These are phyloP conservation scores for Halcyon smyrnensis DNA, from an alignment of 2,797 vertebrate species.

Conservation along the genomic window DNA sequence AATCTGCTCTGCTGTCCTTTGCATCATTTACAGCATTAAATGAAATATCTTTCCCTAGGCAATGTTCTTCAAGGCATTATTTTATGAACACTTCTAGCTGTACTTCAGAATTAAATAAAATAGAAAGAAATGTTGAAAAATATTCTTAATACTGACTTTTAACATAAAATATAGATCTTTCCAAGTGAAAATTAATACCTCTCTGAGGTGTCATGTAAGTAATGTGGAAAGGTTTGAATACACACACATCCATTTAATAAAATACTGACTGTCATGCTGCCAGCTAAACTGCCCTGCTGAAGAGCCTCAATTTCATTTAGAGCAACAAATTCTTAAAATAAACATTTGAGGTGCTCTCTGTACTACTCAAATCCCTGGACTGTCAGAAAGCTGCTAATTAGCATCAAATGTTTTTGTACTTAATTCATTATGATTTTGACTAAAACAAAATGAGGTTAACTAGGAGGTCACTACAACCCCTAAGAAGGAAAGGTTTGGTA, in stretches of 20 bases:
- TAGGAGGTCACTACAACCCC: not conserved
- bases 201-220: not conserved
- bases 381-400: constrained; percentile 33
- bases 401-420: constrained; percentile 6
- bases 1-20: not conserved
- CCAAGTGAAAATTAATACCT: constrained; percentile 1
- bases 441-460: not conserved
- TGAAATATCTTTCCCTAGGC: not conserved
- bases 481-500: not conserved
- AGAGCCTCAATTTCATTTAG: not conserved
- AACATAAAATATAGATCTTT: not conserved
- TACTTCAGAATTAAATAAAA: not conserved
- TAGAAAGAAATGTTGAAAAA: constrained; percentile 6
- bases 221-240: not conserved
- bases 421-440: not conserved
- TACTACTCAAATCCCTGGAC: not conserved
- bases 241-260: not conserved
- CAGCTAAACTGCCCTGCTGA: not conserved
- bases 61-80: not conserved
- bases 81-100: not conserved
- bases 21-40: not conserved
- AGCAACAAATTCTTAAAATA: constrained; percentile 5
- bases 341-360: not conserved
- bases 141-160: not conserved
- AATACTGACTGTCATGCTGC: not conserved